Evolutionary conservation across 2,888 invertebrate species (phyloP), one percentile per base, ranked within the genome.

Genomic region (Helobdella robusta): DNA sequence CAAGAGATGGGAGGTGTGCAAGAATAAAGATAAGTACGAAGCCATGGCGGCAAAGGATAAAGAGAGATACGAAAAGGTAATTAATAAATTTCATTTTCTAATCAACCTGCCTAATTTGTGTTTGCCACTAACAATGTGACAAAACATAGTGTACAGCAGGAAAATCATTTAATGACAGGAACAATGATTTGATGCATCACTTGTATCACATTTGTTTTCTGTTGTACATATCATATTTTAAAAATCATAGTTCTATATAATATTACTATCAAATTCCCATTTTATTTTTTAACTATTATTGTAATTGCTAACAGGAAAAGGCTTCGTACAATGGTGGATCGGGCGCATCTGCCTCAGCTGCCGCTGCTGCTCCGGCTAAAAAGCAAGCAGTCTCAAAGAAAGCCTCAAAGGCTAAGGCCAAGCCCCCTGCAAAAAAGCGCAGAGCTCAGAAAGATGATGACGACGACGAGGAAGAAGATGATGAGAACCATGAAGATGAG

Each of bases 31-130:
- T 73, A 91, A 89, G 82, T 95, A 89, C 79, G 94, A 94, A 81
- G 86, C 86, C 75, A 86, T 92, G 83, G 92, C 92, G 25, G 91
- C 91, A 75, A 87, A 90, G 78, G 95, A 95, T 80, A 93, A 94
- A 82, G 89, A 89, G 76, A 85, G 94, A 84, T 95, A 95, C 81
- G 93, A 93, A 80, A 86, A 88, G 84, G 94, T 93, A 48, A 35
- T 23, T 6, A 8, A 20, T 23, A 34, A 11, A 20, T 30, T 1
- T 58, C 3, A 32, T 28, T 15, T 58, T 18, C n/a, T 58, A 11
- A 34, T 2, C 2, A 58, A 58, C 15, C 30, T 32, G 34, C 34
- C 32, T 18, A 34, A 58, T 58, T 40, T 59, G 18, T 5, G 25
- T 50, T 15, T 2, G 28, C 25, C 15, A 25, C 52, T 52, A 30